Conservation (phyloP, 2,888 invertebrate species). For the Arge pagana region DNA sequence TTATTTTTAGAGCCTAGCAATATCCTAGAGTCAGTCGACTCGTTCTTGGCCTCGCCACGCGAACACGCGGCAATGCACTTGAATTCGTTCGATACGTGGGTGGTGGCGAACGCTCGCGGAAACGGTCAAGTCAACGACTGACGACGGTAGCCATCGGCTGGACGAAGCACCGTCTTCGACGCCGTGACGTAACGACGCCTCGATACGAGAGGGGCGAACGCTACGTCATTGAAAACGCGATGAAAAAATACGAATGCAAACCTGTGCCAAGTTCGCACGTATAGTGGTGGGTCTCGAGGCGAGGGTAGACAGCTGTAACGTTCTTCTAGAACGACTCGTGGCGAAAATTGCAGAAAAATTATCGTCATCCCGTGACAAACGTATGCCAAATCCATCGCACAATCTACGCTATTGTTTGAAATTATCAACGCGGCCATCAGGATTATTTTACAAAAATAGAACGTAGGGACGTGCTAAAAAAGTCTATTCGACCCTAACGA, state of each 20-base stretch:
- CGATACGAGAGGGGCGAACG: conserved; percentile 8
- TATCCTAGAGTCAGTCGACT: not conserved
- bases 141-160: conserved; percentile 12
- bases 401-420: no score
- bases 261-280: conserved; percentile 1
- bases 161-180: conserved; percentile 7
- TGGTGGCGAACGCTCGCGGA: conserved; percentile 1
- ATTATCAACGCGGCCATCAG: no score
- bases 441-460: no score
- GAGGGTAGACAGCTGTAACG: no score
- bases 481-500: no score
- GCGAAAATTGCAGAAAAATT: no score
- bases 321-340: no score
- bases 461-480: no score
- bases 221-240: conserved; percentile 9
- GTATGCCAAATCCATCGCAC: no score
- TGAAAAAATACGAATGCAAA: not conserved
- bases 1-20: conserved; percentile 10
- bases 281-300: not conserved
- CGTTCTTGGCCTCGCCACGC: conserved; percentile 6
- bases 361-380: no score
- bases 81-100: conserved; percentile 17
- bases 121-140: conserved; percentile 13
- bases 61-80: conserved; percentile 10
- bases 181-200: conserved; percentile 11